phyloP scores from a whole-genome alignment of 2,888 invertebrate species.

The Aricia artaxerxes region DNA sequence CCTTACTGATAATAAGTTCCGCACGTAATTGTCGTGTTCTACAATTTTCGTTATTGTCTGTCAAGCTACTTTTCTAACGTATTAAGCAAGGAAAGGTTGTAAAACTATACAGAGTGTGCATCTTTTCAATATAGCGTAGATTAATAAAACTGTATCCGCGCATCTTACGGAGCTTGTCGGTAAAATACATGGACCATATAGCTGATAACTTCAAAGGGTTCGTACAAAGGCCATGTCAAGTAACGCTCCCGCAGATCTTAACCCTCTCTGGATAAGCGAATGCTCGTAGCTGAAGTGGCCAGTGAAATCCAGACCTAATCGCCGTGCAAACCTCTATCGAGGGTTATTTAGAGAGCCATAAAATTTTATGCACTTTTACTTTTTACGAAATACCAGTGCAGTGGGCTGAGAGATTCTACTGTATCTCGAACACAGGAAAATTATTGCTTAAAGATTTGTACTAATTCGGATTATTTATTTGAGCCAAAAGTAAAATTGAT shows the following conservation, averaged over 20 bases:
- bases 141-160: background rate
- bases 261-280: constrained; percentile 31
- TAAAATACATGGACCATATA: constrained; percentile 8
- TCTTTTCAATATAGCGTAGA: too few species aligned
- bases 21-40: background rate
- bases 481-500: too few species aligned
- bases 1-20: background rate
- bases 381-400: background rate
- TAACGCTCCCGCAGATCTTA: constrained; percentile 26
- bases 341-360: background rate
- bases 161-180: background rate
- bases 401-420: background rate
- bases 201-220: constrained; percentile 28
- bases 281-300: constrained; percentile 15
- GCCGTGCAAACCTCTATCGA: constrained; percentile 1
- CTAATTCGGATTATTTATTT: too few species aligned
- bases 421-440: background rate
- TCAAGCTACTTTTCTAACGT: background rate
- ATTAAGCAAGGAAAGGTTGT: too few species aligned
- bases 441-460: background rate
- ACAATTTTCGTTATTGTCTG: background rate
- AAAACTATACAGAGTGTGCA: too few species aligned
- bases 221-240: constrained; percentile 26
- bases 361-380: background rate
- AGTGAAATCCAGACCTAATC: constrained; percentile 22